A percentile compares a stretch with the other conserved stretches of the same genome.
These are phyloP conservation scores for Conus ventricosus DNA, from an alignment of 1,140 invertebrate species.

Conservation along the genomic window DNA sequence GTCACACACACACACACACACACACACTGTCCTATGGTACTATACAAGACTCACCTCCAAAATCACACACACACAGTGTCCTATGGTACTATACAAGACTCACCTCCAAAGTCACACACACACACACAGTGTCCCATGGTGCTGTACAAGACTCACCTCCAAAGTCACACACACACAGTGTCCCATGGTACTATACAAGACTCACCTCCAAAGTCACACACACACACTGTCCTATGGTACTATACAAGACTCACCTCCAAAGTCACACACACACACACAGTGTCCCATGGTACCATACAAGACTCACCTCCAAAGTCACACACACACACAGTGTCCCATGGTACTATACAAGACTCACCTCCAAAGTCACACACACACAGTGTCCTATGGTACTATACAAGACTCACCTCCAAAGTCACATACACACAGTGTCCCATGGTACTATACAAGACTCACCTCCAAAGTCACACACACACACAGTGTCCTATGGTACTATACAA, in stretches of 20 bases:
- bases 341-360: constrained; percentile 53
- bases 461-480: too few species aligned
- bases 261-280: too few species aligned
- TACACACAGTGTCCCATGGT: background rate
- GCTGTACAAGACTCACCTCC: constrained; percentile 58
- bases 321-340: background rate
- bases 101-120: too few species aligned
- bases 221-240: background rate
- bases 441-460: constrained; percentile 58
- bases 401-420: constrained; percentile 69
- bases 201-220: constrained; percentile 69
- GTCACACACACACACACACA: too few species aligned
- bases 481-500: background rate
- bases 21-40: background rate
- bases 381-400: background rate
- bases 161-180: too few species aligned
- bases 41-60: constrained; percentile 60
- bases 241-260: constrained; percentile 60
- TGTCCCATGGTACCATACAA: background rate
- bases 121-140: background rate
- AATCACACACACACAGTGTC: background rate
- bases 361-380: constrained; percentile 47
- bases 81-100: background rate
- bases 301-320: constrained; percentile 69
- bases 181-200: background rate